phyloP scores from a whole-genome alignment of 1,140 invertebrate species.

The Rhizoglyphus robini region DNA sequence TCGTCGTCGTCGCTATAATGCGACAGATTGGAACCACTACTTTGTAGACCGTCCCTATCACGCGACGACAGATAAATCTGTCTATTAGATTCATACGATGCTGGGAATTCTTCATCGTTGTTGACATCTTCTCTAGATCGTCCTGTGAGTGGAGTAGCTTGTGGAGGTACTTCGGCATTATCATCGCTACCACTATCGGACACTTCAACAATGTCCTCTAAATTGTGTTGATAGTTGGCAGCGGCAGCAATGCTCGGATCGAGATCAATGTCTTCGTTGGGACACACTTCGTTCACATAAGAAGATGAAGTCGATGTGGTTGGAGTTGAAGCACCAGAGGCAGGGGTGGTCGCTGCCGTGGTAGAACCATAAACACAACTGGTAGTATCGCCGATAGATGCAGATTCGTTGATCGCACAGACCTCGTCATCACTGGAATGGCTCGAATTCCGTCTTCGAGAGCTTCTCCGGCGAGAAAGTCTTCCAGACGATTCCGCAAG shows the following conservation, averaged over 20 bases:
- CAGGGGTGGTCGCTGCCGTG: not conserved
- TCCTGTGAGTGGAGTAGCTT: not conserved
- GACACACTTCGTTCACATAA: slow-evolving; percentile 9
- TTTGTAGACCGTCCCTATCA: not conserved
- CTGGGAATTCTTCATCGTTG: not conserved
- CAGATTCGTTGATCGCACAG: not conserved
- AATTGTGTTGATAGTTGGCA: slow-evolving; percentile 6
- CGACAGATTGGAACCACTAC: slow-evolving; percentile 5
- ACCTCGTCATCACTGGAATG: not conserved
- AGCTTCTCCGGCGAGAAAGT: not conserved
- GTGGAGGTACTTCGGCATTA: not conserved
- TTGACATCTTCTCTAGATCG: not conserved
- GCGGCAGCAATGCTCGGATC: not conserved
- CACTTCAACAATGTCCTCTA: slow-evolving; percentile 13
- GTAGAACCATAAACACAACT: too few relatives aligned
- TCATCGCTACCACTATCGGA: not conserved
- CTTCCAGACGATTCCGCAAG: not conserved
- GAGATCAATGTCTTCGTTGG: slow-evolving; percentile 9
- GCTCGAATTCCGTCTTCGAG: not conserved
- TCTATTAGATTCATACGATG: not conserved
- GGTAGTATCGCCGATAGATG: too few relatives aligned
- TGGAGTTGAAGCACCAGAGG: not conserved
- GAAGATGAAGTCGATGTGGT: slow-evolving; percentile 1
- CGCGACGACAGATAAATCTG: not conserved
- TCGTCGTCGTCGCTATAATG: not conserved